Conservation (phyloP, 1,140 invertebrate genomes). For the Nephila pilipes region DNA sequence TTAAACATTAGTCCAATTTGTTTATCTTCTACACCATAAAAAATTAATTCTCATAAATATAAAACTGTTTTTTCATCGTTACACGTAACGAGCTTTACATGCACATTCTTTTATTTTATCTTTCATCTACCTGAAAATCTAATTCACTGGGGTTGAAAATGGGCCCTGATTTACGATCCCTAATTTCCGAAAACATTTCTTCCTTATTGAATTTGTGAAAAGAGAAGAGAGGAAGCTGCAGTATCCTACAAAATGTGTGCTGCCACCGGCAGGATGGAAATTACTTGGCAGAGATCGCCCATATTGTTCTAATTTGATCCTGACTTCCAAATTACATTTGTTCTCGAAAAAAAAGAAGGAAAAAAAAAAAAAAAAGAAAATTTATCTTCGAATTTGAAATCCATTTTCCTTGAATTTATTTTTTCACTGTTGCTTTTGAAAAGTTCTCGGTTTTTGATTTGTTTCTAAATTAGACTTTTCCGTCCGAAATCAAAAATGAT, state of each 20-base stretch:
- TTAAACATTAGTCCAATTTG: too few species aligned
- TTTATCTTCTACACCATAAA: not conserved
- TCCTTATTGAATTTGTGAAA: not conserved
- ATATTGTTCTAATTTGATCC: not conserved
- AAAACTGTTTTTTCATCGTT: not conserved
- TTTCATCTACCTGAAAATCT: not conserved
- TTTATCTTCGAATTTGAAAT: not conserved
- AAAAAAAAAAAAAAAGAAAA: not conserved
- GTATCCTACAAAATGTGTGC: not conserved
- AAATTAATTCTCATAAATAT: not conserved
- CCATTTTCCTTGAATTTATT: not conserved
- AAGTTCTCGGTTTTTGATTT: not conserved
- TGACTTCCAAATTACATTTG: not conserved
- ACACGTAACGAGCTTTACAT: not conserved
- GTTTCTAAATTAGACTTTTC: not conserved
- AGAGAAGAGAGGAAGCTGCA: not conserved
- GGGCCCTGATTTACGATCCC: not conserved
- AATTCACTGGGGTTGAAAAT: not conserved
- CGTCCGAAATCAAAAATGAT: not conserved
- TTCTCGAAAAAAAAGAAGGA: too few species aligned
- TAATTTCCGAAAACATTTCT: not conserved
- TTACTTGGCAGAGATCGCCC: not conserved
- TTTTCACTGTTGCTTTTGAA: not conserved
- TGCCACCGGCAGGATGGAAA: not conserved
- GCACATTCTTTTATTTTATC: too few species aligned